Percentiles rank a stretch among this genome's conserved stretches.
Conservation (phyloP, 2,888 invertebrate species). For the Drosophila buzzatii region DNA sequence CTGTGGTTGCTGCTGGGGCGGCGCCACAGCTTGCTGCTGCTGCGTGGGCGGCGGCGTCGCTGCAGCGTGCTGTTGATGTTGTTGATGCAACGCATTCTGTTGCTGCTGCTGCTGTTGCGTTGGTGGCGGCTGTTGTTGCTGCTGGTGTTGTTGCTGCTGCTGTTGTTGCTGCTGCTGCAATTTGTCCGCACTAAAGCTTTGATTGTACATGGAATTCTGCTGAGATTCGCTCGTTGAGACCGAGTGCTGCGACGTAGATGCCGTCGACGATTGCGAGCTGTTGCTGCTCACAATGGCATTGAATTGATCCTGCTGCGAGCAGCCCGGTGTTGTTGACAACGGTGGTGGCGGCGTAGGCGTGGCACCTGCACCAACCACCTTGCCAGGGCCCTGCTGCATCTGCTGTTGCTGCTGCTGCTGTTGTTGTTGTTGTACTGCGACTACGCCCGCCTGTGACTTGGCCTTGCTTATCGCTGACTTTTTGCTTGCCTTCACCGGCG, state of each 20-base stretch:
- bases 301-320: slow-evolving; percentile 83
- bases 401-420: slow-evolving; percentile 32
- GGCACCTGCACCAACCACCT: slow-evolving; percentile 66
- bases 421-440: slow-evolving; percentile 49
- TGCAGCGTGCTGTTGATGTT: slow-evolving; percentile 63
- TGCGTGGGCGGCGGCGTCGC: slow-evolving; percentile 68
- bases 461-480: slow-evolving; percentile 83
- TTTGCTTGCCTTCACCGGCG: slow-evolving; percentile 84
- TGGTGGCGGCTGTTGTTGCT: slow-evolving; percentile 68
- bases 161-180: slow-evolving; percentile 73
- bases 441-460: slow-evolving; percentile 71
- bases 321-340: slow-evolving; percentile 83
- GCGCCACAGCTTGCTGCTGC: slow-evolving; percentile 50
- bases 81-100: slow-evolving; percentile 70
- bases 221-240: slow-evolving; percentile 84
- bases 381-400: slow-evolving; percentile 57
- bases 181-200: slow-evolving; percentile 84
- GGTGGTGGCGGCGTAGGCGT: slow-evolving; percentile 84
- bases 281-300: slow-evolving; percentile 84
- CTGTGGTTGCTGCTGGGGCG: slow-evolving; percentile 54
- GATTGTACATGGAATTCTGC: slow-evolving; percentile 84
- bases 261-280: slow-evolving; percentile 84
- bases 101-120: slow-evolving; percentile 63
- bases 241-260: slow-evolving; percentile 83
- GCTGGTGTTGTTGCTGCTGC: slow-evolving; percentile 40